These are phyloP conservation scores for Diaphora mendica DNA, from an alignment of 2,888 invertebrate genomes.

Conservation along the genomic window DNA sequence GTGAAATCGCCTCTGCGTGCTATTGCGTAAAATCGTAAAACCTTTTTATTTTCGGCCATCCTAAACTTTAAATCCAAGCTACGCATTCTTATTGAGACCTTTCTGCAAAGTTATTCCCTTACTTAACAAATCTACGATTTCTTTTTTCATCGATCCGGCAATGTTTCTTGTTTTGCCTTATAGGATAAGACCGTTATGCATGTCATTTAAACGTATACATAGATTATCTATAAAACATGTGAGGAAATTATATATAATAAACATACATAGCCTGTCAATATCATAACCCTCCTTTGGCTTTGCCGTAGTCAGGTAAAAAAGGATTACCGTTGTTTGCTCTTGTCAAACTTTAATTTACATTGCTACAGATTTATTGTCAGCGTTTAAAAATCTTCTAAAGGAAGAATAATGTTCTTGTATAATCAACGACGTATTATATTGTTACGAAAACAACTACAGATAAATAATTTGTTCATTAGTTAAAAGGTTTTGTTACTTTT, in stretches of 20 bases:
- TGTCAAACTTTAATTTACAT: not conserved
- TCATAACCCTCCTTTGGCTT: too few species aligned
- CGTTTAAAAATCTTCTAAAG: not conserved
- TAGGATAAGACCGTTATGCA: not conserved
- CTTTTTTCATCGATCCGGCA: not conserved
- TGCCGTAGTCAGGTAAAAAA: too few species aligned
- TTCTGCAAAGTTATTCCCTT: not conserved
- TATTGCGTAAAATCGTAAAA: too few species aligned
- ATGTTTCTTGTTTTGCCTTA: not conserved
- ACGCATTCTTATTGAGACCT: not conserved
- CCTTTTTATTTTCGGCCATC: too few species aligned
- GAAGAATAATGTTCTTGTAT: not conserved
- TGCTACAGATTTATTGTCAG: not conserved
- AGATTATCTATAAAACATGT: not conserved
- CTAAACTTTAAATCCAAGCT: too few species aligned
- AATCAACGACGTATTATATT: not conserved
- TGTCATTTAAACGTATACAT: not conserved
- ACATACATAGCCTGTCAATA: too few species aligned
- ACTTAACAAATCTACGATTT: not conserved
- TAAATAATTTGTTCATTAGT: not conserved
- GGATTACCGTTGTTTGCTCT: not conserved
- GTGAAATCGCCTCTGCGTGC: not conserved
- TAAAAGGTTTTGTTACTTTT: conserved; percentile 3
- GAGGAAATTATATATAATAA: not conserved
- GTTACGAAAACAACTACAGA: not conserved